Conservation (phyloP, 1,140 invertebrate species). For the Anastatus disparis region DNA sequence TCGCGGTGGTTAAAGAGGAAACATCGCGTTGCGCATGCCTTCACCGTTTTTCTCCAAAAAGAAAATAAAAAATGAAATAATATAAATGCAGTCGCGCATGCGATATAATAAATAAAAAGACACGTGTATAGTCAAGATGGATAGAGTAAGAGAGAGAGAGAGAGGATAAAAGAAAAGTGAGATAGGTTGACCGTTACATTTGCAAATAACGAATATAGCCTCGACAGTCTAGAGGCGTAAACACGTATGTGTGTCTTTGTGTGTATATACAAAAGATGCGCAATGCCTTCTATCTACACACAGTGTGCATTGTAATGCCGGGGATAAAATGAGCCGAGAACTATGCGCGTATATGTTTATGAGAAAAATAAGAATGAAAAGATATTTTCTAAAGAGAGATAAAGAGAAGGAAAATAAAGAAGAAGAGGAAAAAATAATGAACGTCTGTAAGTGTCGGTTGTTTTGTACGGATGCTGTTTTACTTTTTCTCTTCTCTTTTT, state of each 20-base stretch:
- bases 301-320: too few relatives aligned
- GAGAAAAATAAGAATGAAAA: not conserved
- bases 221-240: too few relatives aligned
- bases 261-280: too few relatives aligned
- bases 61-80: slow-evolving; percentile 2
- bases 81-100: too few relatives aligned
- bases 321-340: not conserved
- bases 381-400: not conserved
- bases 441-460: not conserved
- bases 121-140: not conserved
- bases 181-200: slow-evolving; percentile 10
- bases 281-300: too few relatives aligned
- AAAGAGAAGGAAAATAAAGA: too few relatives aligned
- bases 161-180: slow-evolving; percentile 15
- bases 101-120: too few relatives aligned
- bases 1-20: too few relatives aligned
- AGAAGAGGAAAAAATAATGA: too few relatives aligned
- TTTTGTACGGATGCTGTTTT: too few relatives aligned
- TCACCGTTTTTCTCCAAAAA: not conserved
- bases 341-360: not conserved
- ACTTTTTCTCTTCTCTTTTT: not conserved
- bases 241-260: too few relatives aligned
- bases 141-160: slow-evolving; percentile 14
- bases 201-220: slow-evolving; percentile 38
- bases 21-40: not conserved